Conservation (phyloP, 2,113 vertebrate genomes). For the Corythoichthys intestinalis region DNA sequence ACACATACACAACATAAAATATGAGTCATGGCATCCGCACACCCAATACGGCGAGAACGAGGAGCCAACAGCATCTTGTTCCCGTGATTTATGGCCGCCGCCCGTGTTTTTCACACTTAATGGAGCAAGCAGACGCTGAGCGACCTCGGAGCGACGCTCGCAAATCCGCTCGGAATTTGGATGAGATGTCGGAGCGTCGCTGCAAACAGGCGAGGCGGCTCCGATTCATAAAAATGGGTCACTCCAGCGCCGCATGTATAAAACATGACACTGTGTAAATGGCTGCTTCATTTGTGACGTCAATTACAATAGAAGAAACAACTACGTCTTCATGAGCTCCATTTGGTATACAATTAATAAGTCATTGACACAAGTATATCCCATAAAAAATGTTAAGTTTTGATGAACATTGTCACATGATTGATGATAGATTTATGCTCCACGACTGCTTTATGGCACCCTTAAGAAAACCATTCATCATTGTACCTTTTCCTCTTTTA, state of each 20-base stretch:
- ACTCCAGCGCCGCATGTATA: constrained; percentile 9
- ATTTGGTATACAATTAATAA: background rate
- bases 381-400: background rate
- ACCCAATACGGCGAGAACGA: constrained; percentile 31
- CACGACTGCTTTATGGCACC: too few species aligned
- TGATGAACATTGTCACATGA: background rate
- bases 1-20: constrained; percentile 27
- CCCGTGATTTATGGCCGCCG: constrained; percentile 5
- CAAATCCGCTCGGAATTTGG: background rate
- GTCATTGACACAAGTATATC: background rate
- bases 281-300: constrained; percentile 3
- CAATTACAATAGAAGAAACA: background rate
- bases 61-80: constrained; percentile 21
- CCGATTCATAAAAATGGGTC: constrained; percentile 48
- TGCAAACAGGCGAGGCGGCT: constrained; percentile 9
- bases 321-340: background rate
- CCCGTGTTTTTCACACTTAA: constrained; percentile 10
- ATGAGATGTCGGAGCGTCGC: background rate
- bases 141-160: background rate
- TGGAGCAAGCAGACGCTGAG: background rate
- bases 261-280: constrained; percentile 15
- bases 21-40: constrained; percentile 38
- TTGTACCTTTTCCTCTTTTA: too few species aligned
- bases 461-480: too few species aligned
- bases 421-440: too few species aligned